Conservation (phyloP, 1,140 invertebrate species). For the Formica exsecta region DNA sequence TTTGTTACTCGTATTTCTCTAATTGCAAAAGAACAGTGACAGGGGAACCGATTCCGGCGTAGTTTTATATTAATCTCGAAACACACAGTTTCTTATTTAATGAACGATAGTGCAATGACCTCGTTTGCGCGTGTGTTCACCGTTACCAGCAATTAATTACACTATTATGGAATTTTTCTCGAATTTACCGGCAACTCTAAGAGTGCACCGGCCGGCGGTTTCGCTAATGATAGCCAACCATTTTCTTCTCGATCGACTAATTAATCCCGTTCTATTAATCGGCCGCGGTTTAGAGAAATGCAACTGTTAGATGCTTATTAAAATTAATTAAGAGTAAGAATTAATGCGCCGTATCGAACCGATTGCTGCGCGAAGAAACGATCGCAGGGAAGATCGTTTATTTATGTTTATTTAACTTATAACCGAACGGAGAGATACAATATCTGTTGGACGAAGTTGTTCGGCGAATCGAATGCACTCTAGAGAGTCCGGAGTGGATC, state of each 20-base stretch:
- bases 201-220: neutral
- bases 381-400: conserved; percentile 22
- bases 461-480: neutral
- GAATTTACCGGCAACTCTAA: neutral
- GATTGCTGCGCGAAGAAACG: neutral
- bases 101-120: neutral
- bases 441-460: conserved; percentile 5
- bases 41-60: neutral
- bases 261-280: neutral
- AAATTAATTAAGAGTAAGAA: conserved; percentile 32
- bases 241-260: neutral
- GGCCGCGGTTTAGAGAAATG: conserved; percentile 19
- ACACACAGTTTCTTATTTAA: neutral
- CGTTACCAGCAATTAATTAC: neutral
- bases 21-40: neutral
- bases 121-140: neutral
- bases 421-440: conserved; percentile 4
- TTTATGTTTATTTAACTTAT: conserved; percentile 50
- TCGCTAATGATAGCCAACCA: neutral
- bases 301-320: conserved; percentile 31
- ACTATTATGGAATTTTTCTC: conserved; percentile 25
- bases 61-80: conserved; percentile 1
- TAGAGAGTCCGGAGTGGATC: neutral
- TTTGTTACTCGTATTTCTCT: neutral
- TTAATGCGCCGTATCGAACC: neutral